phyloP scores from a whole-genome alignment of 2,113 vertebrate genomes.

The Platysternon megacephalum region DNA sequence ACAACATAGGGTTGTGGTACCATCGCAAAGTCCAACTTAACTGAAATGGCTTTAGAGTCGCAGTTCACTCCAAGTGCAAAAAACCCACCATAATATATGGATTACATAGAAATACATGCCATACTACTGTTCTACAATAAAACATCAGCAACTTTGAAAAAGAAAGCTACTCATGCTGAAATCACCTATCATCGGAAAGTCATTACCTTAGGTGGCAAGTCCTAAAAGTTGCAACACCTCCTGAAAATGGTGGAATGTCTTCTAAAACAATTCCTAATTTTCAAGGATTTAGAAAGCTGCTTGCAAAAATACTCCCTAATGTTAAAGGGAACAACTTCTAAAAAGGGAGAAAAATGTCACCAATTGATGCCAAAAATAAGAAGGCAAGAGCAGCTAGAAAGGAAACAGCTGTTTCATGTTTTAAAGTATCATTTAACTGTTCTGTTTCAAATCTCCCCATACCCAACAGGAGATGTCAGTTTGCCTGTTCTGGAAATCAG shows the following conservation, averaged over 20 bases:
- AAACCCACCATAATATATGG: background rate
- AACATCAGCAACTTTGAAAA: background rate
- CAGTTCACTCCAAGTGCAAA: background rate
- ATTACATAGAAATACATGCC: background rate
- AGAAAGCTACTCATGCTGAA: background rate
- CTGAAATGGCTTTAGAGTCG: background rate
- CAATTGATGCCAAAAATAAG: conserved; percentile 23
- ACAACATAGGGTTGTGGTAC: too few relatives aligned
- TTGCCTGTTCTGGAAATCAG: conserved; percentile 45
- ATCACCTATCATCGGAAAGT: background rate
- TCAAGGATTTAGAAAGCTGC: conserved; percentile 7
- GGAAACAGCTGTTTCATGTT: conserved; percentile 65
- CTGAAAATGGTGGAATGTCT: background rate
- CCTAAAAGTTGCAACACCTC: background rate
- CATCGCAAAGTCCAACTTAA: background rate
- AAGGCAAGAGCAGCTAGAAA: conserved; percentile 50
- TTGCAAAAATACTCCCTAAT: conserved; percentile 24
- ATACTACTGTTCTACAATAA: background rate
- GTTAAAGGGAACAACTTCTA: conserved; percentile 6
- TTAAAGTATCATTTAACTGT: conserved; percentile 43
- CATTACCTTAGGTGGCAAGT: background rate
- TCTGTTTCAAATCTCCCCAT: conserved; percentile 38
- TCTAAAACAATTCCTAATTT: background rate
- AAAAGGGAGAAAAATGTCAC: conserved; percentile 49
- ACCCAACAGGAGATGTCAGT: conserved; percentile 54